Conservation (phyloP, 2,113 vertebrate species). For the Eulemur macaco region DNA sequence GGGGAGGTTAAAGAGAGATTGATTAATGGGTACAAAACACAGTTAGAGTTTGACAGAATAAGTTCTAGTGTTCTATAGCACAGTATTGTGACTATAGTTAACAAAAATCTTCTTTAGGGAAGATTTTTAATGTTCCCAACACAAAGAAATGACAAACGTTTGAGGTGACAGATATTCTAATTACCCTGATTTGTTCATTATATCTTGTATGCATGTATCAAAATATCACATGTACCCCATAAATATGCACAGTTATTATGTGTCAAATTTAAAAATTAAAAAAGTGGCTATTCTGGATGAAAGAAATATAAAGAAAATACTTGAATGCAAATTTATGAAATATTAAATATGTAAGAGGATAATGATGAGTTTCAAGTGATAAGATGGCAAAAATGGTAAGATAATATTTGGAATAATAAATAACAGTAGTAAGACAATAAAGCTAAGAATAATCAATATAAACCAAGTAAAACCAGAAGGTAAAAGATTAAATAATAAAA, state of each 20-base stretch:
- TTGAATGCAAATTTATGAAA: neutral
- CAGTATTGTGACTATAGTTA: neutral
- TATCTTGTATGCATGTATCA: neutral
- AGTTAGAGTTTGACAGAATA: neutral
- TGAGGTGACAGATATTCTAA: neutral
- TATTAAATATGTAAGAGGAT: neutral
- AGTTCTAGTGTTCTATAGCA: neutral
- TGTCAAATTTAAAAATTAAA: neutral
- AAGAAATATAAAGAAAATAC: neutral
- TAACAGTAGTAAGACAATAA: neutral
- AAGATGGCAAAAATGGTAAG: neutral
- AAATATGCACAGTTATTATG: neutral
- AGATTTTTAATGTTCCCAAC: neutral
- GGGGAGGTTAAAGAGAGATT: neutral
- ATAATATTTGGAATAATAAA: neutral
- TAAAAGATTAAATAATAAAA: slow-evolving; percentile 4
- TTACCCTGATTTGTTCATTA: neutral
- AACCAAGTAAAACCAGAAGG: neutral
- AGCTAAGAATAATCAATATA: neutral
- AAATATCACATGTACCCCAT: neutral
- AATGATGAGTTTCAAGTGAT: neutral
- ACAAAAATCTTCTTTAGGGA: neutral
- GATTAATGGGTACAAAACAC: neutral
- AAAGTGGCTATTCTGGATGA: neutral
- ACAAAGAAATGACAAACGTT: neutral